Evolutionary conservation across 2,797 vertebrate genomes (phyloP), one percentile per base, ranked within the genome.

Genomic region (Tokudaia tokunoshimensis): DNA sequence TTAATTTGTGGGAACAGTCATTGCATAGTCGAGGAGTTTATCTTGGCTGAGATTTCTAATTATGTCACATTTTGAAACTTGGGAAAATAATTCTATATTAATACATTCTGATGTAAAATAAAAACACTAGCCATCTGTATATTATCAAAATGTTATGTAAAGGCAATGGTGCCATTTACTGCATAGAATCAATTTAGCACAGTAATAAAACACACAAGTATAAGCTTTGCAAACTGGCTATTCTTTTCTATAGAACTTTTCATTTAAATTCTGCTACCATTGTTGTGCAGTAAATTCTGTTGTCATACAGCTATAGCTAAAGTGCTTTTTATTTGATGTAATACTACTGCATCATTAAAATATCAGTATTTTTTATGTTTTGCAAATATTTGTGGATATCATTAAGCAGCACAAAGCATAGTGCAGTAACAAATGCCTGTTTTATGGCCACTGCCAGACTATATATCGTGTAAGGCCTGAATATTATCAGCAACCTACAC

Each of bases 391-490:
- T 98, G 98, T 97, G 97, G 98, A 98, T 97, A 96, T 97, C 98
- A 98, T 98, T 98, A 98, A 98, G 96, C 96, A 97, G 96, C 98
- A 98, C 94, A 94, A 98, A 98, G 97, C 98, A 98, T 95, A 98
- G 97, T 97, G 97, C 97, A 98, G 96, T 98, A 98, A 99, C 98
- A 98, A 99, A 99, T 98, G 98, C 94, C 97, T 89, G 14, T 98
- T 99, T 99, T 99, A 99, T 98, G 98, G 98, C 98, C 97, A 96
- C 98, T 98, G 98, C 98, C 98, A 98, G 98, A 98, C 98, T 98
- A 99, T 98, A 98, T 99, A 98, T 99, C 98, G 98, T 98, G 97
- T 97, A 98, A 98, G 97, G 96, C 84, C 97, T 96, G 90, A 98
- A 97, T 97, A 98, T 98, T 98, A 98, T 97, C 98, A 98, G 95